Conservation (phyloP, 2,888 invertebrate species). For the Rhaphigaster nebulosa region DNA sequence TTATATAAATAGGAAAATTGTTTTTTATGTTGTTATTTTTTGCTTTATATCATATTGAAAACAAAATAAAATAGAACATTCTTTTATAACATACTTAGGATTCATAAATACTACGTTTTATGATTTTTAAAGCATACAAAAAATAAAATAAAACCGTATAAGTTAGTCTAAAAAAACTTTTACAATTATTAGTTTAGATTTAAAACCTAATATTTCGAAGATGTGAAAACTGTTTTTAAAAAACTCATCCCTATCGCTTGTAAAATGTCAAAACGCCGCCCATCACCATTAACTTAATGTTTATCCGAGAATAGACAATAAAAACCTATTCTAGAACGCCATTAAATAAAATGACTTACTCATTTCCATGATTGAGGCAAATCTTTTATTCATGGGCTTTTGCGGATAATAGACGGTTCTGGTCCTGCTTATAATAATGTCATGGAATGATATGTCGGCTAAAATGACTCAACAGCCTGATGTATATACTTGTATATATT, state of each 20-base stretch:
- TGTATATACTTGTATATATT: slow-evolving; percentile 23
- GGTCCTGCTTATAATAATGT: slow-evolving; percentile 41
- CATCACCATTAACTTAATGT: slow-evolving; percentile 34
- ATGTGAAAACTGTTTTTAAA: background rate
- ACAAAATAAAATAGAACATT: too few species aligned
- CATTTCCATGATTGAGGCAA: slow-evolving; percentile 50
- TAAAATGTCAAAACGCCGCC: slow-evolving; percentile 17
- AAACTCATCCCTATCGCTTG: background rate
- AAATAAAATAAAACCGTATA: too few species aligned
- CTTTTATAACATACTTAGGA: background rate
- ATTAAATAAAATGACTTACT: slow-evolving; percentile 55
- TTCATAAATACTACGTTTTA: background rate
- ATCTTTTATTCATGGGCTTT: slow-evolving; percentile 53
- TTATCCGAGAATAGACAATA: slow-evolving; percentile 28
- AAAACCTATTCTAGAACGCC: slow-evolving; percentile 35
- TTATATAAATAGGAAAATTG: too few species aligned
- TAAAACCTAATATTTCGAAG: background rate
- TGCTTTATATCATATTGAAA: too few species aligned
- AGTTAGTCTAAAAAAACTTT: too few species aligned
- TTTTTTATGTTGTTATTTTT: too few species aligned
- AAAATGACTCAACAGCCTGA: slow-evolving; percentile 35
- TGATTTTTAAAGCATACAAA: too few species aligned
- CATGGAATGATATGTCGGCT: slow-evolving; percentile 16
- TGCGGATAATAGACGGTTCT: slow-evolving; percentile 39
- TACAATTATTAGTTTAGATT: background rate